These are phyloP conservation scores for Sarcophaga caerulescens DNA, from an alignment of 2,888 invertebrate species.

Conservation along the genomic window DNA sequence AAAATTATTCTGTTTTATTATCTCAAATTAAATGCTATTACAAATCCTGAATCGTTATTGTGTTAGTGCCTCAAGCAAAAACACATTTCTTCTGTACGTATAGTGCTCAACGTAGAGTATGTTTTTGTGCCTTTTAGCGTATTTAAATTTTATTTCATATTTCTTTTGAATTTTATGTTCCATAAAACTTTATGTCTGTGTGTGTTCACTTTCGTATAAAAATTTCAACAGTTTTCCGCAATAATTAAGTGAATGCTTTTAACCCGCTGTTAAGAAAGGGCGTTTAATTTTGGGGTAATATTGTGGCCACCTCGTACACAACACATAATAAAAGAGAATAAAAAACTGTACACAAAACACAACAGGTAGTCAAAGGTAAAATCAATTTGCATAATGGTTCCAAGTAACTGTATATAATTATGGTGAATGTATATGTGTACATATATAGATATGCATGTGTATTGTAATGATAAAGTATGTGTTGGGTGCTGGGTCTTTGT, in stretches of 20 bases:
- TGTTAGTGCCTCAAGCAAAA: no score
- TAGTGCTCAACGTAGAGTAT: no score
- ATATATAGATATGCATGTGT: neutral
- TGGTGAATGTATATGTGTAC: neutral
- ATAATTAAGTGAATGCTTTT: slow-evolving; percentile 25
- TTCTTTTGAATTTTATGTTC: no score
- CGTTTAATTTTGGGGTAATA: slow-evolving; percentile 29
- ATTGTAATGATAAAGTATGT: neutral
- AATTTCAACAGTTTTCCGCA: neutral
- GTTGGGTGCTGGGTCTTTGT: neutral
- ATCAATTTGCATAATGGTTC: slow-evolving; percentile 51
- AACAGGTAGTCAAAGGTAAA: slow-evolving; percentile 30
- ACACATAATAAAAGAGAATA: neutral
- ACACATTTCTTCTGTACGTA: no score
- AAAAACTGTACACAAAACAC: neutral
- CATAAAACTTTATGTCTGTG: neutral
- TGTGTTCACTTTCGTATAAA: neutral
- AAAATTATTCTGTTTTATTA: no score
- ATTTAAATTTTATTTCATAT: neutral
- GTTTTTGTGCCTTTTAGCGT: neutral
- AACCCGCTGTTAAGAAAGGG: neutral
- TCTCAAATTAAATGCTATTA: no score
- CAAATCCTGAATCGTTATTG: no score
- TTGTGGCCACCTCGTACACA: slow-evolving; percentile 23
- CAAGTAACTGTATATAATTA: neutral